Base-by-base conservation (phyloP, 1,140 invertebrate species). In the Solenopsis invicta region DNA sequence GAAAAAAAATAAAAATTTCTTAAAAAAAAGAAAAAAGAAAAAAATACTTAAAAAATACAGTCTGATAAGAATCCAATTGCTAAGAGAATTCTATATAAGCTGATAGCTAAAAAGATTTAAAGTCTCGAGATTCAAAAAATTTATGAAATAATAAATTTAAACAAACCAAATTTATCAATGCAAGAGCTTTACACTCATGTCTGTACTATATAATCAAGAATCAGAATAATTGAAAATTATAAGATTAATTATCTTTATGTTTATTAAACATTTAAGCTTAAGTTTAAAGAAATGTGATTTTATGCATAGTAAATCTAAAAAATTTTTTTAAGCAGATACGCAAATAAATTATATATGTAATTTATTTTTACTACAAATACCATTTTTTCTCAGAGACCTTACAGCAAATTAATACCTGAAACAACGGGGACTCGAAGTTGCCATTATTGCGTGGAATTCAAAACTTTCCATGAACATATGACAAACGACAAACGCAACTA, bases 341-440 rank as follows among this genome's bases (percentile, higher is more conserved):
- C 6, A 41, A 41, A 59, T 76, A 24, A 61, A 59, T 76, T 41
- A 64, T 29, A 12, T 45, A 64, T 29, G 6, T 45, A 24, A 62
- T 62, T 62, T 10, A 18, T 29, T 18, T 21, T 41, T 9, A 41
- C 12, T 1, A 3, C 9, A 1, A 1, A n/a, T 18, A 24, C 13
- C 2, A 8, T n/a, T 41, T 59, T 12, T 4, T 4, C 29, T 62
- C 0, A 13, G n/a, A 45, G 0, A 13, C 24, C 24, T 45, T 45
- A 6, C 37, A 45, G 3, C n/a, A 45, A 56, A 59, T 45, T 29
- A 24, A 41, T 81, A 81, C 78, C 78, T 81, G 56, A 81, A 56
- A 13, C 21, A 45, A 2, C 66, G 54, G 10, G 64, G 78, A 45
- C 13, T 9, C 21, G 21, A 2, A 45, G 29, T 2, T n/a, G 34